Evolutionary conservation across 2,797 vertebrate genomes (phyloP).

Genomic region (Otolemur crassicaudatus): DNA sequence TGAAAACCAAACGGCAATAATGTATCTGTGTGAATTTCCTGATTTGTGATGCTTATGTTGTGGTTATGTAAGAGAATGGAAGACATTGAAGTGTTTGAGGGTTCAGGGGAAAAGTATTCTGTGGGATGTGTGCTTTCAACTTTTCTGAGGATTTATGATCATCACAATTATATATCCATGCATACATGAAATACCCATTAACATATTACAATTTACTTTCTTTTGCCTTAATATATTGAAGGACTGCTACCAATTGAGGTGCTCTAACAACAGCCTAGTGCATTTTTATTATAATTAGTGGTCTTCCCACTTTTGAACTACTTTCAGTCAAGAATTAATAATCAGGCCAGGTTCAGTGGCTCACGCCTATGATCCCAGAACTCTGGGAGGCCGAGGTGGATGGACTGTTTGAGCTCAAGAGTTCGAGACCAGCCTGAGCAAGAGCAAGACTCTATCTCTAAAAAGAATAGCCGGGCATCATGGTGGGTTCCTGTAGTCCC

Average conservation of each 20-base stretch:
- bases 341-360: not conserved
- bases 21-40: not conserved
- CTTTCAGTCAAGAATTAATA: not conserved
- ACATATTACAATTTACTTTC: not conserved
- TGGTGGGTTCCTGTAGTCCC: no score
- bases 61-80: not conserved
- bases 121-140: not conserved
- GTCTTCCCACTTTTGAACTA: not conserved
- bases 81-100: not conserved
- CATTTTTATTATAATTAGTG: constrained; percentile 34
- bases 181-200: not conserved
- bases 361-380: no score
- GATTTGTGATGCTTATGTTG: not conserved
- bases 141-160: not conserved
- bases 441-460: no score
- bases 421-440: no score
- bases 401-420: no score
- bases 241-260: not conserved
- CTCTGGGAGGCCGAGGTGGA: no score
- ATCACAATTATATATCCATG: not conserved
- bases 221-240: not conserved
- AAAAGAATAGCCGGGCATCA: no score
- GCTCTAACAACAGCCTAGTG: not conserved
- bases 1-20: not conserved
- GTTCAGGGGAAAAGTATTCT: not conserved